A percentile compares a stretch with the other conserved stretches of the same genome.
phyloP scores from a whole-genome alignment of 2,888 invertebrate species.

The Sipha maydis region DNA sequence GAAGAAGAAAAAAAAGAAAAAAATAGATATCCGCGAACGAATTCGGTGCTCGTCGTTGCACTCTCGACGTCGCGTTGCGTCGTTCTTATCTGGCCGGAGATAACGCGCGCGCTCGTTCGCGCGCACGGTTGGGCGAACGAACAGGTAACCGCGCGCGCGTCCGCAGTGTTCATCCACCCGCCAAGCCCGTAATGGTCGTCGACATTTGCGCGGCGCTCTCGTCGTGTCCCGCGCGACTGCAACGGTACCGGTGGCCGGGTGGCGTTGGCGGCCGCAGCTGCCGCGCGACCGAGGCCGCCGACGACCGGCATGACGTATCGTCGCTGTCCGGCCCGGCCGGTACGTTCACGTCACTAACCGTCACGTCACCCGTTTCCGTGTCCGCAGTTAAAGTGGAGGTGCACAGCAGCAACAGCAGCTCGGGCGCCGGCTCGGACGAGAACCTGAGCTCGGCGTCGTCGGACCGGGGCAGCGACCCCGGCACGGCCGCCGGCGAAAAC shows the following conservation, averaged over 20 bases:
- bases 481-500: constrained; percentile 72
- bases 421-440: constrained; percentile 75
- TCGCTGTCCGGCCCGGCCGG: constrained; percentile 38
- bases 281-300: not conserved
- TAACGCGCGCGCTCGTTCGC: not conserved
- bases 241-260: not conserved
- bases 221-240: constrained; percentile 3
- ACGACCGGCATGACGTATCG: constrained; percentile 28
- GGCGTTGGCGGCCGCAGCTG: not conserved
- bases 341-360: constrained; percentile 12
- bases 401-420: constrained; percentile 73
- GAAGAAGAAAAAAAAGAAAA: too few relatives aligned
- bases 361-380: not conserved
- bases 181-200: not conserved
- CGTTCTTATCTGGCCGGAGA: too few relatives aligned
- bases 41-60: too few relatives aligned
- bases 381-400: constrained; percentile 85
- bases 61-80: too few relatives aligned
- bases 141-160: not conserved
- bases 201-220: constrained; percentile 4
- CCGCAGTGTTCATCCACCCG: not conserved
- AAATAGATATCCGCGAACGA: too few relatives aligned
- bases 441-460: constrained; percentile 69
- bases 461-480: constrained; percentile 67
- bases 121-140: not conserved